These are phyloP conservation scores for Hirtodrosophila confusa DNA, from an alignment of 2,888 invertebrate species.

Conservation along the genomic window DNA sequence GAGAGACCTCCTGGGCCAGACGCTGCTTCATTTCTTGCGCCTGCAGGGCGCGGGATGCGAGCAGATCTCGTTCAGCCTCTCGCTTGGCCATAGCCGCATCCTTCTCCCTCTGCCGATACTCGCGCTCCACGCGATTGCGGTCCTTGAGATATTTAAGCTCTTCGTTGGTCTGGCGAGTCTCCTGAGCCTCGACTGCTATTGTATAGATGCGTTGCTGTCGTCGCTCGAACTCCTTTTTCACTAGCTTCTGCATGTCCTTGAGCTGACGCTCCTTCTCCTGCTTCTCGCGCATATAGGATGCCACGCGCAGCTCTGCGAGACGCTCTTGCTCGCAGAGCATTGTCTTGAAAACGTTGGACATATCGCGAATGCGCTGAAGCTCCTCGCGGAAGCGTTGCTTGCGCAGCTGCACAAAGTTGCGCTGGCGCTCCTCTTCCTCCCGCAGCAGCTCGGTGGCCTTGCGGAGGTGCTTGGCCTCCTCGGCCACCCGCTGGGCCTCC, in stretches of 20 bases:
- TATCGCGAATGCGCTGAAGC: slow-evolving; percentile 79
- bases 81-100: slow-evolving; percentile 79
- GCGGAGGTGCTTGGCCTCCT: slow-evolving; percentile 80
- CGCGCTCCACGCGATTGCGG: slow-evolving; percentile 83
- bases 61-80: slow-evolving; percentile 78
- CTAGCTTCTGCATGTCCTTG: slow-evolving; percentile 74
- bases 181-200: slow-evolving; percentile 79
- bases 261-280: slow-evolving; percentile 81
- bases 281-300: slow-evolving; percentile 82
- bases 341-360: slow-evolving; percentile 81
- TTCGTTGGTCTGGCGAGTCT: slow-evolving; percentile 77
- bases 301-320: slow-evolving; percentile 82
- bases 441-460: slow-evolving; percentile 76
- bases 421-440: slow-evolving; percentile 80
- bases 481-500: slow-evolving; percentile 83
- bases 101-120: slow-evolving; percentile 82
- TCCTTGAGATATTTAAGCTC: slow-evolving; percentile 82
- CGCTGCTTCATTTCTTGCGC: slow-evolving; percentile 81
- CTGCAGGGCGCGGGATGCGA: slow-evolving; percentile 79
- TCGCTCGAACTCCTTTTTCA: slow-evolving; percentile 82
- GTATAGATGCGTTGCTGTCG: slow-evolving; percentile 81
- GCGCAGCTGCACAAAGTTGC: slow-evolving; percentile 69
- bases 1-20: slow-evolving; percentile 81
- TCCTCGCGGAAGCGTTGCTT: slow-evolving; percentile 81
- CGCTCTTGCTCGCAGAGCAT: slow-evolving; percentile 83